These are phyloP conservation scores for Isoperla grammatica DNA, from an alignment of 2,888 invertebrate genomes.

Conservation along the genomic window DNA sequence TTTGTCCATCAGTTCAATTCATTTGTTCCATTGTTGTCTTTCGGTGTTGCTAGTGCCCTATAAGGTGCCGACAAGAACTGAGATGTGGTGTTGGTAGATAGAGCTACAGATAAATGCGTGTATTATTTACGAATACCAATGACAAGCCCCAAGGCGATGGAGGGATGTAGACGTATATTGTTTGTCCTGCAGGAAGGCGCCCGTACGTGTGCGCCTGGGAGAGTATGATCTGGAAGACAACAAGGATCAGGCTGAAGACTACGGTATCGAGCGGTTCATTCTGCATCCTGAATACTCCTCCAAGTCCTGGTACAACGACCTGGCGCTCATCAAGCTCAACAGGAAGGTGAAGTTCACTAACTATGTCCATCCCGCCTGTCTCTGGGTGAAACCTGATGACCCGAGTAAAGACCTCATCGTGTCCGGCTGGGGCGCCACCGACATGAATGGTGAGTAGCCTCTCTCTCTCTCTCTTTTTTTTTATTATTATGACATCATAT, in stretches of 20 bases:
- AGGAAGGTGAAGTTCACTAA: constrained; percentile 17
- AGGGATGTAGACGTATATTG: no score
- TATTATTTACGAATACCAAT: no score
- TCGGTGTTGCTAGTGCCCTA: no score
- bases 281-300: constrained; percentile 31
- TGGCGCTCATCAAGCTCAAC: constrained; percentile 32
- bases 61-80: no score
- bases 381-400: constrained; percentile 19
- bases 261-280: constrained; percentile 23
- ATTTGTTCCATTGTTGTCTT: no score
- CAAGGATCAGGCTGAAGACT: constrained; percentile 13
- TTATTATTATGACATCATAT: no score
- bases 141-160: no score
- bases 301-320: constrained; percentile 32
- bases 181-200: not conserved
- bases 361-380: constrained; percentile 24
- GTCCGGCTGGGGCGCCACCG: constrained; percentile 27
- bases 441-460: constrained; percentile 11
- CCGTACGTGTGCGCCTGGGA: constrained; percentile 24
- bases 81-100: no score
- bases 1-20: no score
- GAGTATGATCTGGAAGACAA: constrained; percentile 20
- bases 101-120: no score
- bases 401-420: constrained; percentile 12
- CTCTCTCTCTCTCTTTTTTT: not conserved